Evolutionary conservation across 2,797 vertebrate genomes (phyloP).

Genomic region (Mus spretus): DNA sequence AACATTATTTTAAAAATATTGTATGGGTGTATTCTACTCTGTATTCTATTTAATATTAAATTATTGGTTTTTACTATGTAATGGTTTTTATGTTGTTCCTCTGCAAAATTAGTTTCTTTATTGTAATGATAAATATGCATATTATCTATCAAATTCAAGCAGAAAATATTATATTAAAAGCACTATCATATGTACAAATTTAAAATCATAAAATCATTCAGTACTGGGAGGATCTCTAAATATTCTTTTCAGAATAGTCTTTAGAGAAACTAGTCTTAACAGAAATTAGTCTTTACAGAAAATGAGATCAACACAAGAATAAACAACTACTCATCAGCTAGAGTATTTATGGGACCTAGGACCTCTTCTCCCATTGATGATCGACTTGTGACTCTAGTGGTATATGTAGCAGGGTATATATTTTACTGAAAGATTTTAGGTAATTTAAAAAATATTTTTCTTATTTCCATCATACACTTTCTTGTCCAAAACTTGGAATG

Average conservation of each 20-base stretch:
- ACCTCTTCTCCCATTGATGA: no score
- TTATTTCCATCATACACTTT: background rate
- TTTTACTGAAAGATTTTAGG: background rate
- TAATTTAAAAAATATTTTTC: background rate
- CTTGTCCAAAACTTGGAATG: background rate
- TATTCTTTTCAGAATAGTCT: background rate
- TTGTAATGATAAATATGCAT: slow-evolving; percentile 4
- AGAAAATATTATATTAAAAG: background rate
- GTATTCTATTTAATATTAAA: background rate
- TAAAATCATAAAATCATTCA: background rate
- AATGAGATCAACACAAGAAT: background rate
- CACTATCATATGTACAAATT: background rate
- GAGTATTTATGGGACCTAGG: background rate
- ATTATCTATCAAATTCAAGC: background rate
- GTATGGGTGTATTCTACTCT: background rate
- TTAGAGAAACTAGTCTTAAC: no score
- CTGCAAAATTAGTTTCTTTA: slow-evolving; percentile 30
- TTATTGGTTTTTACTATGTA: background rate
- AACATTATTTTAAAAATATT: background rate
- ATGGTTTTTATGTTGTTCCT: background rate
- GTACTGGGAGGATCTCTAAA: background rate
- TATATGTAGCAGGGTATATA: background rate
- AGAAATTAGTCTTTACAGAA: background rate
- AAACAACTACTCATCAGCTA: background rate
- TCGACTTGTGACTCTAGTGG: no score